Base-by-base conservation (phyloP, 2,113 vertebrate species). In the Peromyscus polionotus region DNA sequence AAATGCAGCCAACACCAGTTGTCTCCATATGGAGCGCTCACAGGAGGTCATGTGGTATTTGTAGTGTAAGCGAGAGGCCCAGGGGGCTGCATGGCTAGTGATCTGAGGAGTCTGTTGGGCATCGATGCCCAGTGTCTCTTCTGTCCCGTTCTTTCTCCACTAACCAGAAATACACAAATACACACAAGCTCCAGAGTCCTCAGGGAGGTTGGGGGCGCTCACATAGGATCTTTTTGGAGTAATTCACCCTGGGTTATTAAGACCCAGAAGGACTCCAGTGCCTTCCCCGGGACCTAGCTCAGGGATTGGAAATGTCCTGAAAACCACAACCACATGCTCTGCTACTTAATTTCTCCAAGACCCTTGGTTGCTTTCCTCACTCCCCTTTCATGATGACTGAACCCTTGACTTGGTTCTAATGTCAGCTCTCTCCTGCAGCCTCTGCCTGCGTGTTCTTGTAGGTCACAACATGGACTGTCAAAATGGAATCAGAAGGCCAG, bases 341-440 rank as follows among this genome's bases (percentile, higher is more conserved):
- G 17, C 33, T 42, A 48, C 22, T 93, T 76, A 73, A 73, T 93
- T 91, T 93, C n/a, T 36, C 19, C 19, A 88, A 3, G 24, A 75
- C 42, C 59, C 16, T 76, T 4, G 0, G 7, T 85, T 91, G 70
- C 28, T 92, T 92, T 26, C 73, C 59, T 70, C 73, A 17, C 3
- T 9, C 68, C 1, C n/a, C n/a, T 9, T 86, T 76, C 65, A 33
- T 39, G 36, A 79, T 39, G 33, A 39, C n/a, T 12, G 20, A 48
- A 90, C 42, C 63, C 84, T 33, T n/a, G 83, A 90, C 57, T 68
- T 70, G 63, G 36, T 26, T 73, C 61, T 79, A 28, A 95, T 51
- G 86, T 92, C 57, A 90, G 76, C 9, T 73, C 91, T 85, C 93
- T 96, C 95, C 17, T 92, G 45, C 11, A 59, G 24, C 54, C 94